A percentile compares a stretch with the other conserved stretches of the same genome.
phyloP scores from a whole-genome alignment of 2,797 vertebrate genomes.

The Pteronotus mesoamericanus region DNA sequence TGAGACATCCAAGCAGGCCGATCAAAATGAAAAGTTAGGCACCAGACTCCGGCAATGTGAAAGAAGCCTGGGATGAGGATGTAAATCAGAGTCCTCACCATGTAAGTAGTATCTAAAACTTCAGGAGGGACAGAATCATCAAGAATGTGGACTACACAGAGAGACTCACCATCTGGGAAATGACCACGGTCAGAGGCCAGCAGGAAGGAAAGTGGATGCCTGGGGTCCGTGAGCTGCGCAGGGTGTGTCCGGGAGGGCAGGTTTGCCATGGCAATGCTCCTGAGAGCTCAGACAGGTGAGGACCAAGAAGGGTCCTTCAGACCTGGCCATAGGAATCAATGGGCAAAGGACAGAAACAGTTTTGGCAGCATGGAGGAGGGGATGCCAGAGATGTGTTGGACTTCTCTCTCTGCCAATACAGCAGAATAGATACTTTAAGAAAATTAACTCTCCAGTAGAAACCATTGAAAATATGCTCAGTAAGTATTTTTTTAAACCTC shows the following conservation, averaged over 20 bases:
- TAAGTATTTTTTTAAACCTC: background rate
- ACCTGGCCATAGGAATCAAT: background rate
- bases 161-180: background rate
- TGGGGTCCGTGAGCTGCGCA: background rate
- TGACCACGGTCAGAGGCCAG: background rate
- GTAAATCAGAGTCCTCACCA: background rate
- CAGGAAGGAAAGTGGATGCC: fast-evolving
- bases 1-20: background rate
- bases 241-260: too few relatives aligned
- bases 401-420: background rate
- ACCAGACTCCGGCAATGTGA: background rate
- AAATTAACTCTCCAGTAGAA: background rate
- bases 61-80: background rate
- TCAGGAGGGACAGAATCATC: background rate
- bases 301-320: background rate
- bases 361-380: background rate
- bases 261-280: background rate
- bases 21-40: background rate
- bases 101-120: background rate
- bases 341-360: background rate
- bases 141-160: background rate
- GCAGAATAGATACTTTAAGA: background rate
- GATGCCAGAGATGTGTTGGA: background rate
- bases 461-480: background rate
- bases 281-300: background rate